Base-by-base conservation (phyloP, 2,113 vertebrate species). In the Cyprinus carpio region DNA sequence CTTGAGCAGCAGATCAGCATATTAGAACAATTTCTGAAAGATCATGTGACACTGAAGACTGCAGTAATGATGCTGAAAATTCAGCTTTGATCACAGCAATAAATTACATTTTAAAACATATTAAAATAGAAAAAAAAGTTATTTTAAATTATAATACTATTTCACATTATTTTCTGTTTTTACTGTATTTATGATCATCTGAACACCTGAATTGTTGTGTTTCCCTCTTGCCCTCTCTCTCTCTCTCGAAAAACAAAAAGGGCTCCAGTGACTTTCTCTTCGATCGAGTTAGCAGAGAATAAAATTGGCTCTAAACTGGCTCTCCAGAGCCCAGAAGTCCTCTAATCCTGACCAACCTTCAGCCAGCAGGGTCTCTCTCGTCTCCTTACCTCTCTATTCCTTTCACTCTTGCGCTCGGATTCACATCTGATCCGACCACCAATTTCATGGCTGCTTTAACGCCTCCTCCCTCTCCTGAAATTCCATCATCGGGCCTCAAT, bases 281-380 rank as follows among this genome's bases (percentile, higher is more conserved):
- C 96, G 95, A 96, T 95, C 94, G 93, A 93, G 93, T 97, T 95
- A 95, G 94, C 92, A 94, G 93, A 94, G 94, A 95, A 95, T 95
- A 95, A 95, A 96, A 96, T 95, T 95, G 93, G 91, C 93, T 95
- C 87, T 81, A 93, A 92, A 93, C 93, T 93, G 90, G 93, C 93
- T 94, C 93, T 94, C 91, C 84, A 78, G 92, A 88, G 92, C 90
- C 89, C 89, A 92, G 93, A 92, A 90, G 88, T 90, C 86, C 90
- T 93, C 93, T 94, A 93, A 94, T 94, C 92, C 91, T 88, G 88
- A 62, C 43, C 89, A 87, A 81, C 88, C 92, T 84, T 84, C 60
- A 69, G 89, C 86, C 89, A 88, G 89, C 90, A 86, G 84, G 88
- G 88, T 90, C 87, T 87, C 87, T 88, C 90, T 89, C 86, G 90